These are phyloP conservation scores for Bombus difficillimus DNA, from an alignment of 1,140 invertebrate species.

Conservation along the genomic window DNA sequence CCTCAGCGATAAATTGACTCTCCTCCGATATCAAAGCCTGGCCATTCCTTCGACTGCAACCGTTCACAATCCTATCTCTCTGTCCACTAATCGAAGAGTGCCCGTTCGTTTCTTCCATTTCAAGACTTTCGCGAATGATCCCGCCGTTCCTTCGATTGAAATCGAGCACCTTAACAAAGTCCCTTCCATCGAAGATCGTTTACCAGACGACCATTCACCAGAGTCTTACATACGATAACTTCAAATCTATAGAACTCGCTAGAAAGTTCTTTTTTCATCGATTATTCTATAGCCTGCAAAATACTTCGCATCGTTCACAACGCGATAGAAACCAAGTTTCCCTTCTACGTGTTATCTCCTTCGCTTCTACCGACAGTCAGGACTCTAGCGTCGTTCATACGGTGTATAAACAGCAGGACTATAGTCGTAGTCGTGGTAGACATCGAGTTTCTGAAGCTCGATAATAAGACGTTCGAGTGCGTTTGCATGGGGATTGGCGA, in stretches of 20 bases:
- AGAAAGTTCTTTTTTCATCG: neutral
- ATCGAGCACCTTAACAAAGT: neutral
- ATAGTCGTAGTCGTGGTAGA: conserved; percentile 12
- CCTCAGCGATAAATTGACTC: conserved; percentile 36
- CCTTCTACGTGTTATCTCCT: neutral
- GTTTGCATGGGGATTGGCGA: neutral
- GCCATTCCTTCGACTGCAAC: neutral
- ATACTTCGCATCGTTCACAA: neutral
- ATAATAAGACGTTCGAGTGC: neutral
- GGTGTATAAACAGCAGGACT: neutral
- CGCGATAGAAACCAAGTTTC: neutral
- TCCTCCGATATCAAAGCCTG: conserved; percentile 2
- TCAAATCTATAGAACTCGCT: no score
- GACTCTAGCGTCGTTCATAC: neutral
- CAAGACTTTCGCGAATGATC: neutral
- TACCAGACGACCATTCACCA: no score
- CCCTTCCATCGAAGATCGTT: neutral
- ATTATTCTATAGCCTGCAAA: neutral
- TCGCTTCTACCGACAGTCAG: neutral
- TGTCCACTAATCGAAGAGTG: neutral
- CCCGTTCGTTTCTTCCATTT: neutral
- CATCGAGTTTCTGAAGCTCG: neutral
- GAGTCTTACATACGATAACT: neutral
- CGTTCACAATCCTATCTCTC: conserved; percentile 3
- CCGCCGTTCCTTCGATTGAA: neutral